These are phyloP conservation scores for Magallana nippona DNA, from an alignment of 2,888 invertebrate species.

Conservation along the genomic window DNA sequence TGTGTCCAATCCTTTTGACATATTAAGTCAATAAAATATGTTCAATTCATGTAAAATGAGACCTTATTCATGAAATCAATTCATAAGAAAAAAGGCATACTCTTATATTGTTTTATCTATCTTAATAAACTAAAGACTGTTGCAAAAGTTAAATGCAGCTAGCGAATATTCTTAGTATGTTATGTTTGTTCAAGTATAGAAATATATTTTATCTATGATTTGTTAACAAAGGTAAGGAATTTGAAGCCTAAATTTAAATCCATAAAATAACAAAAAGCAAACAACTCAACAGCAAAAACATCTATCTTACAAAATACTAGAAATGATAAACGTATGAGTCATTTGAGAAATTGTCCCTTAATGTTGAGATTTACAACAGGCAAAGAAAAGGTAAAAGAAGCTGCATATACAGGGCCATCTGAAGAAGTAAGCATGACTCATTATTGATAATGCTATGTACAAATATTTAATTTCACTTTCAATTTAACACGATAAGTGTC, in stretches of 20 bases:
- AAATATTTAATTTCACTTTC: slow-evolving; percentile 31
- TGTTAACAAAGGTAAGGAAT: no score
- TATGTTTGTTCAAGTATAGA: no score
- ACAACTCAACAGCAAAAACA: not conserved
- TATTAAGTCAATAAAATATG: no score
- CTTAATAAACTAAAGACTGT: no score
- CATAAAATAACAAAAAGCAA: not conserved
- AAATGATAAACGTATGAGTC: slow-evolving; percentile 24
- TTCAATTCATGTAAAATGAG: no score
- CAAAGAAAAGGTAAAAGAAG: not conserved
- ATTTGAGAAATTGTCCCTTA: not conserved
- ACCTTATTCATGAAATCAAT: no score
- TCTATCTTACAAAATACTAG: slow-evolving; percentile 12
- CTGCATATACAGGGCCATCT: not conserved
- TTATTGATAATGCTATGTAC: slow-evolving; percentile 9
- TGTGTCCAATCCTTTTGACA: no score
- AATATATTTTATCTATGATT: no score
- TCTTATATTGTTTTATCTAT: no score
- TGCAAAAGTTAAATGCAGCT: no score
- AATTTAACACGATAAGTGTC: slow-evolving; percentile 24
- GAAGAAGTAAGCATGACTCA: not conserved
- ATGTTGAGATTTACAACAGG: not conserved
- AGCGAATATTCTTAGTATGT: no score
- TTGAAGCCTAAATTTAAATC: not conserved
- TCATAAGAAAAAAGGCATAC: no score